These are phyloP conservation scores for Poeciliopsis presidionis DNA, from an alignment of 2,797 vertebrate species.

Conservation along the genomic window DNA sequence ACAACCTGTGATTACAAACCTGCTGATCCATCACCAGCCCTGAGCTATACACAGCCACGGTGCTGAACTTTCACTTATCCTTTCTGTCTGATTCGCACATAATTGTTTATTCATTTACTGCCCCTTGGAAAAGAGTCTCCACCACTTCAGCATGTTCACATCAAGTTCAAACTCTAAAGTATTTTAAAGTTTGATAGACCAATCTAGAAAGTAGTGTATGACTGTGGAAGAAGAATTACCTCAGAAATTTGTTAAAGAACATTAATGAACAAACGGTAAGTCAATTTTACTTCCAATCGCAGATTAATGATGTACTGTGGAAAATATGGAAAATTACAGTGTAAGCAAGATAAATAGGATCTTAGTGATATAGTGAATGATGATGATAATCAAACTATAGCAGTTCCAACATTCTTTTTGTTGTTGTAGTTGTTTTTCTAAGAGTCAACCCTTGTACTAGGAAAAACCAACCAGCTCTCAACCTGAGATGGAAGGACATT, in stretches of 20 bases:
- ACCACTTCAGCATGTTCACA: neutral
- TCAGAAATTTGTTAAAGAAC: neutral
- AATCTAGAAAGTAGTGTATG: too few relatives aligned
- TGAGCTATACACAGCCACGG: slow-evolving; percentile 27
- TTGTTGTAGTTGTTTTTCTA: neutral
- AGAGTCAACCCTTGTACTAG: neutral
- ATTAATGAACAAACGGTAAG: neutral
- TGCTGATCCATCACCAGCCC: slow-evolving; percentile 70
- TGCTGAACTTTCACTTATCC: slow-evolving; percentile 45
- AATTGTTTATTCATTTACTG: slow-evolving; percentile 4
- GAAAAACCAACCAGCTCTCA: neutral
- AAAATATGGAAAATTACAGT: neutral
- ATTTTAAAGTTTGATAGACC: neutral
- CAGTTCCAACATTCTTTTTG: neutral
- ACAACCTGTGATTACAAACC: slow-evolving; percentile 72
- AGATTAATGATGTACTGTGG: neutral
- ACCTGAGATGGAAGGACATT: neutral
- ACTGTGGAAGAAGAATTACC: too few relatives aligned
- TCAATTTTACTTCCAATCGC: neutral
- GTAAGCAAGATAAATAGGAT: neutral
- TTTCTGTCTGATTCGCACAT: neutral
- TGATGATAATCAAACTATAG: neutral
- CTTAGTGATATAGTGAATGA: neutral
- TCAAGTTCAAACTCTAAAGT: neutral
- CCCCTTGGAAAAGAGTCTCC: neutral